These are phyloP conservation scores for Agrotis clavis DNA, from an alignment of 2,888 invertebrate genomes.

Conservation along the genomic window DNA sequence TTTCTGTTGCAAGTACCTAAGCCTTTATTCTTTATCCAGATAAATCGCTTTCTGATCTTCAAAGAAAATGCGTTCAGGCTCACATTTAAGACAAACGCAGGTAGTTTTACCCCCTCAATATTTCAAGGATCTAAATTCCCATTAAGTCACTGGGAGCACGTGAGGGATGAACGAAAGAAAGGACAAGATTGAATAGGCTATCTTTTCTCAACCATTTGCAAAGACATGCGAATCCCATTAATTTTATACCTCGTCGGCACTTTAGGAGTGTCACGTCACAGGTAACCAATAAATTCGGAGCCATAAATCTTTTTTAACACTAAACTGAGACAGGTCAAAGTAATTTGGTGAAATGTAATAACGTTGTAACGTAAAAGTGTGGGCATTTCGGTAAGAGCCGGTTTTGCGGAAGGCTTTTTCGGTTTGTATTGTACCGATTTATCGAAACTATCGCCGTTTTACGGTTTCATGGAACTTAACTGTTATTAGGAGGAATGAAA, in stretches of 20 bases:
- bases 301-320: slow-evolving; percentile 63
- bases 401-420: slow-evolving; percentile 62
- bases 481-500: slow-evolving; percentile 25
- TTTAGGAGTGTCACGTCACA: slow-evolving; percentile 60
- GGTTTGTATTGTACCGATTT: slow-evolving; percentile 70
- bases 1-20: background rate
- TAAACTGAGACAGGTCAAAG: slow-evolving; percentile 61
- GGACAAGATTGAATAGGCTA: slow-evolving; percentile 63
- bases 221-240: slow-evolving; percentile 82
- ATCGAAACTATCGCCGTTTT: slow-evolving; percentile 55
- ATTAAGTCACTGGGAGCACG: slow-evolving; percentile 46
- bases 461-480: slow-evolving; percentile 40
- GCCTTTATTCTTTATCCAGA: slow-evolving; percentile 11
- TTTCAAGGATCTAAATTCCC: slow-evolving; percentile 47
- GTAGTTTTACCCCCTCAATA: slow-evolving; percentile 25
- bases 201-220: slow-evolving; percentile 69
- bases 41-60: slow-evolving; percentile 15
- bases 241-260: slow-evolving; percentile 78
- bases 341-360: slow-evolving; percentile 70
- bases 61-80: slow-evolving; percentile 18
- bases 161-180: slow-evolving; percentile 49
- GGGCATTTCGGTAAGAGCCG: slow-evolving; percentile 71
- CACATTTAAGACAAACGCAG: slow-evolving; percentile 28
- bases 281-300: slow-evolving; percentile 65
- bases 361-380: slow-evolving; percentile 72